Evolutionary conservation across 2,888 invertebrate species (phyloP).

Genomic region (Harpalus rubripes): DNA sequence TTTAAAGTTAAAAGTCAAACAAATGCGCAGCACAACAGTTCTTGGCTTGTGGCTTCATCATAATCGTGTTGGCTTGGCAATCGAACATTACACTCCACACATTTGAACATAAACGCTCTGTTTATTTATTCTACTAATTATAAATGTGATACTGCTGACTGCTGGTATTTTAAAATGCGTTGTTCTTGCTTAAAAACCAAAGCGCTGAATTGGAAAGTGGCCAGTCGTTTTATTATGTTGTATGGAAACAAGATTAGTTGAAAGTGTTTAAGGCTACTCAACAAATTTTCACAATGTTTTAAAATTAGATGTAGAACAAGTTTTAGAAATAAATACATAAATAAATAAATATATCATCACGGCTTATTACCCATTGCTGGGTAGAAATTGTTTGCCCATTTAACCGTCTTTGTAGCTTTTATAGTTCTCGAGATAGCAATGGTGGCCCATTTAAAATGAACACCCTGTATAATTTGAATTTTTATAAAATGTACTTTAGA

Average conservation of each 20-base stretch:
- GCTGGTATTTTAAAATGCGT: conserved; percentile 12
- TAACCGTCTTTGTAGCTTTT: too few relatives aligned
- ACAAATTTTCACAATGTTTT: background rate
- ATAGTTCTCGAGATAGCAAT: too few relatives aligned
- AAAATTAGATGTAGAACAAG: conserved; percentile 3
- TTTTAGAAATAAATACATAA: background rate
- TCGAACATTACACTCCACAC: conserved; percentile 1
- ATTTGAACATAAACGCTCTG: conserved; percentile 17
- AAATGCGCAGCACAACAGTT: conserved; percentile 19
- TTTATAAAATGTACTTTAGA: too few relatives aligned
- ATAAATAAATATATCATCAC: too few relatives aligned
- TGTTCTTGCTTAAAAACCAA: background rate
- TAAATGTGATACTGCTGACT: conserved; percentile 16
- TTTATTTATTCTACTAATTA: conserved; percentile 38
- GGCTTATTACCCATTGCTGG: too few relatives aligned
- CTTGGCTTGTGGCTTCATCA: conserved; percentile 29
- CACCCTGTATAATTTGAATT: too few relatives aligned
- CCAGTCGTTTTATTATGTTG: background rate
- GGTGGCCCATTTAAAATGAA: too few relatives aligned
- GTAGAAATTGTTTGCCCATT: too few relatives aligned
- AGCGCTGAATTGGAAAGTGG: background rate
- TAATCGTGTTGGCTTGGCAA: conserved; percentile 36
- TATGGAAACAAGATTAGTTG: too few relatives aligned
- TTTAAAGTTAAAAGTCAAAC: conserved; percentile 46
- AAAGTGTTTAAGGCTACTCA: too few relatives aligned